Percentiles rank a stretch among this genome's conserved stretches.
Evolutionary conservation across 2,888 invertebrate species (phyloP).

Genomic region (Melikaiella ostensackeni): DNA sequence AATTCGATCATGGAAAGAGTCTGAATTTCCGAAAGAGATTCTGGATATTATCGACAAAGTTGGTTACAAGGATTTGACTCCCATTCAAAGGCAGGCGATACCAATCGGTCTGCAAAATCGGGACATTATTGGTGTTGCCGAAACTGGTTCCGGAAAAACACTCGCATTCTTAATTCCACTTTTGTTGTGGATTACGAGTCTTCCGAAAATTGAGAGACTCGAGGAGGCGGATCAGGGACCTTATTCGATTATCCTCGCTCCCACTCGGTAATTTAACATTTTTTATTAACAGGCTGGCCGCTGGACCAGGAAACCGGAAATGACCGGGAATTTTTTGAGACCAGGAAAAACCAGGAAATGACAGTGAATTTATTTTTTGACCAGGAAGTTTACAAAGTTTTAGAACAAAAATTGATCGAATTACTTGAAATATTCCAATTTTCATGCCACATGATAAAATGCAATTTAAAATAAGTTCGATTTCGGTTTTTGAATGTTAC

Average conservation of each 20-base stretch:
- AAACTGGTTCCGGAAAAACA: constrained; percentile 99
- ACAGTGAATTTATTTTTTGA: no score
- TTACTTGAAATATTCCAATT: no score
- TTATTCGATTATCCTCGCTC: constrained; percentile 99
- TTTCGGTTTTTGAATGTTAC: no score
- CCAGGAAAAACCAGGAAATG: no score
- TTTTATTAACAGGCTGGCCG: no score
- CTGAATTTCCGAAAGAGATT: constrained; percentile 91
- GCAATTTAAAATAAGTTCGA: no score
- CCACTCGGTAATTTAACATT: constrained; percentile 82
- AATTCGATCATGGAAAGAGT: constrained; percentile 96
- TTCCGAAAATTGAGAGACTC: constrained; percentile 95
- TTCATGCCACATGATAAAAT: no score
- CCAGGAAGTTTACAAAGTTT: no score
- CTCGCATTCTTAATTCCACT: constrained; percentile 98
- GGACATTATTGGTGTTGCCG: constrained; percentile 99
- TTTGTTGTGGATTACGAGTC: constrained; percentile 97
- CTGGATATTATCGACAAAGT: constrained; percentile 96
- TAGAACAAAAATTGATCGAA: no score
- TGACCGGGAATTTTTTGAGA: no score
- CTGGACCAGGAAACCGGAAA: no score
- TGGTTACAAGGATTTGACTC: constrained; percentile 98
- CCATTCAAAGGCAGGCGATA: constrained; percentile 99
- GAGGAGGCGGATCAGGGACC: constrained; percentile 97
- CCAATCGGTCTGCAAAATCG: constrained; percentile 97